phyloP scores from a whole-genome alignment of 2,797 vertebrate species.

The Dallia pectoralis region DNA sequence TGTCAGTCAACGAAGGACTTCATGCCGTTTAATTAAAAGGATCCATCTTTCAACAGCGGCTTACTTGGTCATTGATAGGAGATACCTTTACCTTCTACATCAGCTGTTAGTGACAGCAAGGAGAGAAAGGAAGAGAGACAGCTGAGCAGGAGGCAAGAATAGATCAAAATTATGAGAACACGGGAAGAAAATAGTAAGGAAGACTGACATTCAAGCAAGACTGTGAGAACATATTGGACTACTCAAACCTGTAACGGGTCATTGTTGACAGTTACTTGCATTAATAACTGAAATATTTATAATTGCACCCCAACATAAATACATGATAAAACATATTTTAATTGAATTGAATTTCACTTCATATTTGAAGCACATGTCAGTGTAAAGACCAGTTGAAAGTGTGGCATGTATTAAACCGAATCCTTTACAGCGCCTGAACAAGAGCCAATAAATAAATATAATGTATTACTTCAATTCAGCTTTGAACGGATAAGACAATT shows the following conservation, averaged over 20 bases:
- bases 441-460: not conserved
- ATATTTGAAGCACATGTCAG: not conserved
- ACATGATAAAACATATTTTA: not conserved
- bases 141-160: slow-evolving; percentile 61
- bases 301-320: not conserved
- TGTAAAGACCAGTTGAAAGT: too few relatives aligned
- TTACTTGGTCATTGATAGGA: slow-evolving; percentile 81
- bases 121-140: slow-evolving; percentile 77
- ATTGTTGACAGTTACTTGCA: too few relatives aligned
- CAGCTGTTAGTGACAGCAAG: slow-evolving; percentile 90
- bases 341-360: too few relatives aligned
- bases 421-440: not conserved
- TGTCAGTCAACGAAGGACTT: slow-evolving; percentile 30
- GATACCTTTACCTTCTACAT: slow-evolving; percentile 88
- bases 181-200: slow-evolving; percentile 22
- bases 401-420: too few relatives aligned
- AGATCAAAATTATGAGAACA: slow-evolving; percentile 5
- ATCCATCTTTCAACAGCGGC: slow-evolving; percentile 40
- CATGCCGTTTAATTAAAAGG: slow-evolving; percentile 32
- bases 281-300: too few relatives aligned
- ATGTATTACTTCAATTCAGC: not conserved
- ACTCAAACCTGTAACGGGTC: too few relatives aligned
- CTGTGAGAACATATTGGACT: not conserved
- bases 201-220: slow-evolving; percentile 35
- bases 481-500: not conserved